Percentiles rank a stretch among this genome's conserved stretches.
phyloP scores from a whole-genome alignment of 2,888 invertebrate species.

The Acleris sparsana region DNA sequence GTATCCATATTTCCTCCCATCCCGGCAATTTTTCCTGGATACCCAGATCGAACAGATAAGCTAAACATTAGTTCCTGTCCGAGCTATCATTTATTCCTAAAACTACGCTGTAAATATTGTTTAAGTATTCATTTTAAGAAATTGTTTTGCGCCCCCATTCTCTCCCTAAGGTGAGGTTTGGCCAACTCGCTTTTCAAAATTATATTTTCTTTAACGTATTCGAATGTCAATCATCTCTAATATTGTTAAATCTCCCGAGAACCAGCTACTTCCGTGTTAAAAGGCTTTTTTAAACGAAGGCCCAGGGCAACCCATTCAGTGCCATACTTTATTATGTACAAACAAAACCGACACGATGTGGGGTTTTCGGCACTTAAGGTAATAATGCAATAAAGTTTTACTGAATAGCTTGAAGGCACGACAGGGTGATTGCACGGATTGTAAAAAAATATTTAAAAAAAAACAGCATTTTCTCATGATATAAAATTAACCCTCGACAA shows the following conservation, averaged over 20 bases:
- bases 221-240: too few relatives aligned
- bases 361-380: neutral
- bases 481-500: too few relatives aligned
- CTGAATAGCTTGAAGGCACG: conserved; percentile 14
- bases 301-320: neutral
- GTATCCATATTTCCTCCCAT: neutral
- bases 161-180: too few relatives aligned
- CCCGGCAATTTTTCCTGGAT: neutral
- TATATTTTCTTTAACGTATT: too few relatives aligned
- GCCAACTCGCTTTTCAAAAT: too few relatives aligned
- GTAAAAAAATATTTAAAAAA: too few relatives aligned
- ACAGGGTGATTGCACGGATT: conserved; percentile 14
- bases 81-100: neutral
- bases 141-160: too few relatives aligned
- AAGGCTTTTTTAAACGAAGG: conserved; percentile 22
- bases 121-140: too few relatives aligned
- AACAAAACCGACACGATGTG: too few relatives aligned
- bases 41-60: neutral
- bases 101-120: neutral
- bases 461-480: too few relatives aligned
- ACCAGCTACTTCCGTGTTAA: conserved; percentile 11
- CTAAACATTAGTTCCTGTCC: neutral
- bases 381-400: conserved; percentile 19
- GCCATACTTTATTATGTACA: too few relatives aligned
- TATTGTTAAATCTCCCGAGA: neutral